A percentile compares a stretch with the other conserved stretches of the same genome.
Evolutionary conservation across 2,888 invertebrate genomes (phyloP).

Genomic region (Brachypterus glaber): DNA sequence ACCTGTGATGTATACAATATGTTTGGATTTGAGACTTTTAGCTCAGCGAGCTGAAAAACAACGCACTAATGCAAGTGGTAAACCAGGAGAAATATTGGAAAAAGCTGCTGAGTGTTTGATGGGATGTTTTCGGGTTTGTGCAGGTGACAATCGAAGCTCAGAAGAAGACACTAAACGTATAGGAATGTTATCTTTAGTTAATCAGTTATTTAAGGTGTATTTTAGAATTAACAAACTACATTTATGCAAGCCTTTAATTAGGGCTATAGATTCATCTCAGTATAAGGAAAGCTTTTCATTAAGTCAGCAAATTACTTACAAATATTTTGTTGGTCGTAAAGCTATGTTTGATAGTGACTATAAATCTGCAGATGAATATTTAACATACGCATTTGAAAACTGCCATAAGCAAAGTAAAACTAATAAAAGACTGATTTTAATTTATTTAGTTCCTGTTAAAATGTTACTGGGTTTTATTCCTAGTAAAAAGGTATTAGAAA

Average conservation of each 20-base stretch:
- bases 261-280: constrained; percentile 90
- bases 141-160: constrained; percentile 84
- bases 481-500: constrained; percentile 65
- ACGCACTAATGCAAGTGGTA: constrained; percentile 42
- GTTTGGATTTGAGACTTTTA: constrained; percentile 72
- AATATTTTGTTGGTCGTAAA: constrained; percentile 93
- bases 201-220: constrained; percentile 89
- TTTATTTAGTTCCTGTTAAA: constrained; percentile 93
- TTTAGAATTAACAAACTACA: constrained; percentile 78
- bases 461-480: constrained; percentile 96
- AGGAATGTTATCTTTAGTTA: constrained; percentile 93
- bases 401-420: constrained; percentile 72
- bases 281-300: constrained; percentile 83
- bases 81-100: constrained; percentile 67
- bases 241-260: constrained; percentile 85
- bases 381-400: constrained; percentile 87
- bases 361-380: constrained; percentile 81
- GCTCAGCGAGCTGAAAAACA: constrained; percentile 68
- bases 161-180: constrained; percentile 89
- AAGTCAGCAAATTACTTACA: constrained; percentile 92
- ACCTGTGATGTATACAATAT: constrained; percentile 84
- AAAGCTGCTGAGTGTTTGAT: constrained; percentile 90
- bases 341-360: constrained; percentile 99
- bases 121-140: constrained; percentile 90
- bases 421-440: constrained; percentile 87